Evolutionary conservation across 2,113 vertebrate genomes (phyloP), one percentile per base, ranked within the genome.

Genomic region (Nematolebias whitei): DNA sequence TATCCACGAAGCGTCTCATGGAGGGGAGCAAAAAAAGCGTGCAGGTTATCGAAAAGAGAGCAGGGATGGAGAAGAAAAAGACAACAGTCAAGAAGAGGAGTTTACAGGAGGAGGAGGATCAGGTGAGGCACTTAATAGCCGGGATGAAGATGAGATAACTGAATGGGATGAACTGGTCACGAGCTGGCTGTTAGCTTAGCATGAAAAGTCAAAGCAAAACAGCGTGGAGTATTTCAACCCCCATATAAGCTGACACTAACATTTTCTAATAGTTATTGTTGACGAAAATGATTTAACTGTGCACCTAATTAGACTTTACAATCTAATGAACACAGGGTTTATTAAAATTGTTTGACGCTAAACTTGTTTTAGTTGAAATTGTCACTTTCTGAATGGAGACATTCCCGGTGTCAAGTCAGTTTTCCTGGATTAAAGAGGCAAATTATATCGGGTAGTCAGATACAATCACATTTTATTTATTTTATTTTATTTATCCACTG

Each of bases 41-140:
- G 78, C 48, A 45, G 53, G 51, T 16, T 1, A 12, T 2, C 1
- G 8, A 39, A 0, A 24, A 22, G 20, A 63, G 2, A 52, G 18
- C 45, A 5, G 61, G 41, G 3, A 84, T 82, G 82, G 83, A 74
- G 48, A 89, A 85, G 73, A 54, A 15, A 6, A 40, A 63, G 29
- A 88, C 78, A 59, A 52, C 13, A 12, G 85, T 77, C 58, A 90
- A 82, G 53, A 81, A 87, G 67, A 83, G 44, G 12, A 70, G 64
- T 0, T 72, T 82, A 12, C 73, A 85, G 12, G 71, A 84, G 0
- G 73, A 83, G 1, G 26, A 41, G 6, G 62, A 64, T 0, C 51
- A 82, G 78, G 78, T 84, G 44, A 87, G 50, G 1, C 7, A 24
- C 53, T 24, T 54, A 15, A 15, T 39, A 24, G 22, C 3, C 12